These are phyloP conservation scores for Eolophus roseicapilla DNA, from an alignment of 2,113 vertebrate species.

Conservation along the genomic window DNA sequence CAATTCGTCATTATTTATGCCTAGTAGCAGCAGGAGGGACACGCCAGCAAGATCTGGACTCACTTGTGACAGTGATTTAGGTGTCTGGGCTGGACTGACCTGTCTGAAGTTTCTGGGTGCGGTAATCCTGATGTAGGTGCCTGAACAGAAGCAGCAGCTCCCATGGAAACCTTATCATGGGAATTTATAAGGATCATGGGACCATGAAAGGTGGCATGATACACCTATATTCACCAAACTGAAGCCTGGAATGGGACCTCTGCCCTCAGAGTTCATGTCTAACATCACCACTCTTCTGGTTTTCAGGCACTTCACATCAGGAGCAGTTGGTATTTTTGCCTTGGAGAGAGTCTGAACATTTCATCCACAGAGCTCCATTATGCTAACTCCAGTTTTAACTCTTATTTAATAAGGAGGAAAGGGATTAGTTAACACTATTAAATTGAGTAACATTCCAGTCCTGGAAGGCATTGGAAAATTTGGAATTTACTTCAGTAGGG, in stretches of 20 bases:
- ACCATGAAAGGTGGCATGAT: not conserved
- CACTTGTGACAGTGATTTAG: not conserved
- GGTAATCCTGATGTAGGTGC: not conserved
- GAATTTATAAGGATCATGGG: not conserved
- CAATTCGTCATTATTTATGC: not conserved
- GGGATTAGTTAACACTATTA: not conserved
- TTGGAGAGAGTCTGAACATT: not conserved
- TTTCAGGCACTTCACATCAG: not conserved
- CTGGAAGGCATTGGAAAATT: not conserved
- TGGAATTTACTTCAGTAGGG: not conserved
- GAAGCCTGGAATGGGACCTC: not conserved
- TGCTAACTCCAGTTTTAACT: not conserved
- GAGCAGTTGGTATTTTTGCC: not conserved
- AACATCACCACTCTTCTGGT: not conserved
- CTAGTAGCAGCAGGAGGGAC: not conserved
- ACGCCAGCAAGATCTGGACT: not conserved
- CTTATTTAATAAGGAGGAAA: not conserved
- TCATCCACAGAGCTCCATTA: not conserved
- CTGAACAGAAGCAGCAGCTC: not conserved
- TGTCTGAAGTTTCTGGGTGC: not conserved
- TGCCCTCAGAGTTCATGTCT: not conserved
- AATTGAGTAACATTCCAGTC: not conserved
- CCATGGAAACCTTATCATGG: not conserved
- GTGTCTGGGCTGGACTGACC: not conserved
- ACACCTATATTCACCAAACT: not conserved